A percentile compares a stretch with the other conserved stretches of the same genome.
phyloP scores from a whole-genome alignment of 1,140 invertebrate genomes.

The Drosophila fuyamai region DNA sequence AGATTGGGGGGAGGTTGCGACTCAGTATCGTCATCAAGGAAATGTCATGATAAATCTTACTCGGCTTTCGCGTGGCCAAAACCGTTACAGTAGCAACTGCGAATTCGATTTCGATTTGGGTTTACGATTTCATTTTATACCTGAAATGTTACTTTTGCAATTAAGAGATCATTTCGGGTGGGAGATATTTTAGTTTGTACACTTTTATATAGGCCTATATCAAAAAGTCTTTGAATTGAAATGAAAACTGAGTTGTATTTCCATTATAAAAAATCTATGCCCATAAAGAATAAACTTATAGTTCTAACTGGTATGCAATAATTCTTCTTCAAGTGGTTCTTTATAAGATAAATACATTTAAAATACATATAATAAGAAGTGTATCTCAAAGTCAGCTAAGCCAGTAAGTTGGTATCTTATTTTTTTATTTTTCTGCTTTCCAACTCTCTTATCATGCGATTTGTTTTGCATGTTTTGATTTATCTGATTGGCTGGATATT shows the following conservation, averaged over 20 bases:
- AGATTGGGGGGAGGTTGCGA: background rate
- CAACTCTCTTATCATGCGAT: constrained; percentile 68
- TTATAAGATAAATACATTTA: no score
- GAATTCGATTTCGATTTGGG: constrained; percentile 54
- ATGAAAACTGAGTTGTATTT: no score
- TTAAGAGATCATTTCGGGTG: background rate
- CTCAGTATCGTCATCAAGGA: constrained; percentile 55
- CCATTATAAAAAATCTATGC: no score
- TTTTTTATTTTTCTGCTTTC: constrained; percentile 7
- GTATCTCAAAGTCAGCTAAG: background rate
- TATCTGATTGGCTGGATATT: constrained; percentile 65
- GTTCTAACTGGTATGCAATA: no score
- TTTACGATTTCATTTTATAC: constrained; percentile 44
- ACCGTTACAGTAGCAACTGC: constrained; percentile 69
- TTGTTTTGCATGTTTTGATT: constrained; percentile 77
- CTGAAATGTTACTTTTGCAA: background rate
- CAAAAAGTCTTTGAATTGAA: no score
- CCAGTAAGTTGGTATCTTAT: background rate
- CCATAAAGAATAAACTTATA: no score
- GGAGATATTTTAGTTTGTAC: no score
- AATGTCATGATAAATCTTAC: constrained; percentile 72
- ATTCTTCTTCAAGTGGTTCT: no score
- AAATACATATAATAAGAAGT: background rate
- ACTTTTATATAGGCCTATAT: no score
- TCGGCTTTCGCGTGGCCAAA: constrained; percentile 51